Evolutionary conservation across 2,888 invertebrate genomes (phyloP), one percentile per base, ranked within the genome.

Genomic region (Ctenicera cuprea): DNA sequence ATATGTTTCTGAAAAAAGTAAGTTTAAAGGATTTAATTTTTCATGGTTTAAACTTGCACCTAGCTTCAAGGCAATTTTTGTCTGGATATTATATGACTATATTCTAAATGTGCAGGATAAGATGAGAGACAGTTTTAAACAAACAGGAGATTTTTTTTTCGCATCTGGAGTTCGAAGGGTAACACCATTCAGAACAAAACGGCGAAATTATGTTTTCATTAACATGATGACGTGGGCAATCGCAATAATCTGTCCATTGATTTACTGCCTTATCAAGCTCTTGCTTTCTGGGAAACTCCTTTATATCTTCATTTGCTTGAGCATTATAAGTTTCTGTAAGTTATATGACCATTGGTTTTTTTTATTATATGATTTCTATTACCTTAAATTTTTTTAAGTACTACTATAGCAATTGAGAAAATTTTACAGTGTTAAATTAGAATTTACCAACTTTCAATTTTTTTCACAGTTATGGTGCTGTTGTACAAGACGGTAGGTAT

Each of bases 1-100:
- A 95, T 66, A 88, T 95, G 37, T 98, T 95, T 85, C 91, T 93
- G 78, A 89, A 91, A 80, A 97, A 97, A 90, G 96, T 95, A 89
- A 83, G 79, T 72, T 83, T 86, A n/a, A n/a, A n/a, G n/a, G n/a
- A n/a, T n/a, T n/a, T n/a, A n/a, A n/a, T n/a, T n/a, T n/a, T n/a
- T n/a, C n/a, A n/a, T n/a, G n/a, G n/a, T n/a, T n/a, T n/a, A n/a
- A n/a, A n/a, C n/a, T n/a, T n/a, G n/a, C n/a, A n/a, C n/a, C n/a
- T n/a, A n/a, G n/a, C n/a, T n/a, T n/a, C n/a, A n/a, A n/a, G n/a
- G 33, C 9, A 33, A 33, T 33, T 33, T 33, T 9, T n/a, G n/a
- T n/a, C n/a, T n/a, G n/a, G n/a, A n/a, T n/a, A n/a, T n/a, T n/a
- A n/a, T n/a, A n/a, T n/a, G n/a, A n/a, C n/a, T n/a, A n/a, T n/a